Percentiles rank a stretch among this genome's conserved stretches.
These are phyloP conservation scores for Rhabdomys dilectus DNA, from an alignment of 2,113 vertebrate genomes.

Conservation along the genomic window DNA sequence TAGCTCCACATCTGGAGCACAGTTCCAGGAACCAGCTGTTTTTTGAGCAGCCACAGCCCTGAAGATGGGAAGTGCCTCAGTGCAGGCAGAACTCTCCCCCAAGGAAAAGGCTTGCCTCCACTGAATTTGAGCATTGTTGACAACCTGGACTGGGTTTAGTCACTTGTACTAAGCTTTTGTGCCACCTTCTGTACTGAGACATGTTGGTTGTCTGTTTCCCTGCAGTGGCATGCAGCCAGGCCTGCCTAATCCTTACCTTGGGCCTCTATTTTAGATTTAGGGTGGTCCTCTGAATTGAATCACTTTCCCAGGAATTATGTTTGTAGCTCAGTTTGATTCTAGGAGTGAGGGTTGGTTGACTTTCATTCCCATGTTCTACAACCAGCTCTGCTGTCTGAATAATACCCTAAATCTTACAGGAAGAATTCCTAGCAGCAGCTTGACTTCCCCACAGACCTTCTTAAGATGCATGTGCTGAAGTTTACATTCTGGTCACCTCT, in stretches of 20 bases:
- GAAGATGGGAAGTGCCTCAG: not conserved
- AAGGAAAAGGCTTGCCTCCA: not conserved
- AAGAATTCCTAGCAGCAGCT: not conserved
- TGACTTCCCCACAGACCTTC: not conserved
- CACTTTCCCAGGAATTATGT: not conserved
- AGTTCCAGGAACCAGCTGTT: not conserved
- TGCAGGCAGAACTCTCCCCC: rapidly evolving
- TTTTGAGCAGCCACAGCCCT: not conserved
- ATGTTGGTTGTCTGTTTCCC: not conserved
- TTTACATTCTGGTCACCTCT: not conserved
- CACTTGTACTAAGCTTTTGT: not conserved
- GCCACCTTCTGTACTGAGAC: rapidly evolving
- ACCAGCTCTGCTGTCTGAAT: not conserved
- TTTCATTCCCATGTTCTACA: not conserved
- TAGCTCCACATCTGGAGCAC: not conserved
- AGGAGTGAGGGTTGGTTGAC: not conserved
- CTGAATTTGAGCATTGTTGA: not conserved
- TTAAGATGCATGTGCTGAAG: not conserved
- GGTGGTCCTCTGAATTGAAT: not conserved
- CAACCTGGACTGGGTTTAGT: too few species aligned
- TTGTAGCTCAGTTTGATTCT: not conserved
- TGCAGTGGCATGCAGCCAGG: not conserved
- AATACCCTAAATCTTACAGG: not conserved
- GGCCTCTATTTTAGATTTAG: not conserved
- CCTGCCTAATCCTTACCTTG: not conserved